These are phyloP conservation scores for Rhinichthys klamathensis DNA, from an alignment of 2,113 vertebrate genomes.

Conservation along the genomic window DNA sequence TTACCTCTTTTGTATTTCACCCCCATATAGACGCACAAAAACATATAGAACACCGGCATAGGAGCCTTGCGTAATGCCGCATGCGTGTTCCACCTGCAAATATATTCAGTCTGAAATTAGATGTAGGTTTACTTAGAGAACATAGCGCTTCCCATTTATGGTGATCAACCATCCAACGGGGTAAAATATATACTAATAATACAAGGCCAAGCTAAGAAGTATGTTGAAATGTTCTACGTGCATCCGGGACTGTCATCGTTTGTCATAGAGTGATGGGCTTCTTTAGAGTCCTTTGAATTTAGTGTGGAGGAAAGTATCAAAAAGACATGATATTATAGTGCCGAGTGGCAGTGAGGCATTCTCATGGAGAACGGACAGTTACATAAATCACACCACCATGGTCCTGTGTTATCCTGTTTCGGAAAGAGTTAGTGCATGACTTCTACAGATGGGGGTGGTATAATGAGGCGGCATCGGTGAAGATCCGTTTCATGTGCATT, in stretches of 20 bases:
- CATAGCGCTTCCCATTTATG: not conserved
- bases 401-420: constrained; percentile 22
- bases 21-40: constrained; percentile 48
- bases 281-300: constrained; percentile 49
- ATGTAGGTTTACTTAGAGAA: not conserved
- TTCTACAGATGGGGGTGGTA: constrained; percentile 11
- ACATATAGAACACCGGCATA: constrained; percentile 27
- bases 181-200: constrained; percentile 28
- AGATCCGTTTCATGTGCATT: constrained; percentile 19
- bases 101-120: not conserved
- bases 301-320: constrained; percentile 33
- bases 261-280: constrained; percentile 50
- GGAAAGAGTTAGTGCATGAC: constrained; percentile 32
- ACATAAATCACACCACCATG: constrained; percentile 29
- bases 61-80: not conserved
- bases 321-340: constrained; percentile 40
- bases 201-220: constrained; percentile 41
- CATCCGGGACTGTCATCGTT: constrained; percentile 38
- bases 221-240: constrained; percentile 34
- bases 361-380: constrained; percentile 33
- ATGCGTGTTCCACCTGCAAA: not conserved
- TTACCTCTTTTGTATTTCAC: constrained; percentile 61
- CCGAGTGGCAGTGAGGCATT: constrained; percentile 46
- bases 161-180: not conserved
- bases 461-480: not conserved